Base-by-base conservation (phyloP, 2,888 invertebrate genomes). In the Drosophila conformis region DNA sequence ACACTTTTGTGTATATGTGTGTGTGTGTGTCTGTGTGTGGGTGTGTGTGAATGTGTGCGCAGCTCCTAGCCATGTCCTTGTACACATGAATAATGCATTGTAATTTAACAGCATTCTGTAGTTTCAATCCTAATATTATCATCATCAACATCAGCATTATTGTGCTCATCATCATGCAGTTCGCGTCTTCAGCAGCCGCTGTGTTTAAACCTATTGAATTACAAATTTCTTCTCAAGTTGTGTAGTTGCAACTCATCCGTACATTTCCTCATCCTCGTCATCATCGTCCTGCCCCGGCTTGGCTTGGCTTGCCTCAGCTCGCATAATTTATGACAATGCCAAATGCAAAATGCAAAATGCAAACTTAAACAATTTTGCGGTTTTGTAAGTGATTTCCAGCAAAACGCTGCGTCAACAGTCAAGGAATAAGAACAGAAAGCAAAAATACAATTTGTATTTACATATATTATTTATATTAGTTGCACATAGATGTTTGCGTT, bases 51-150 rank as follows among this genome's bases (percentile, higher is more conserved):
- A 13, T 27, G 48, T n/a, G 29, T 29, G 25, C 27, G 5, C 35
- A 21, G 51, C 56, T 52, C 27, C 52, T 52, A 7, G 27, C 27
- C 46, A 42, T 63, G 53, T 59, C 66, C 48, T 42, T 57, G 58
- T 68, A 31, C 56, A 63, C 72, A 72, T 77, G 75, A 77, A 77
- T 77, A 77, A 75, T 76, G 75, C 76, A 76, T 66, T 77, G 56
- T 63, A 65, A 75, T 71, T 74, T 68, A 65, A 54, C 54, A 68
- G 58, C 27, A 58, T 59, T 62, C 46, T 53, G 56, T 56, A 38
- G 40, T 49, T 60, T 52, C 51, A 69, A 38, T 52, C 46, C 38
- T 29, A 57, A 46, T 49, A 59, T 36, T 60, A 62, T n/a, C 53
- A 29, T 63, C 65, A 27, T 58, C 51, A 27, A 4, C 58, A 49